These are phyloP conservation scores for Drosophila limbata DNA, from an alignment of 2,888 invertebrate genomes.

Conservation along the genomic window DNA sequence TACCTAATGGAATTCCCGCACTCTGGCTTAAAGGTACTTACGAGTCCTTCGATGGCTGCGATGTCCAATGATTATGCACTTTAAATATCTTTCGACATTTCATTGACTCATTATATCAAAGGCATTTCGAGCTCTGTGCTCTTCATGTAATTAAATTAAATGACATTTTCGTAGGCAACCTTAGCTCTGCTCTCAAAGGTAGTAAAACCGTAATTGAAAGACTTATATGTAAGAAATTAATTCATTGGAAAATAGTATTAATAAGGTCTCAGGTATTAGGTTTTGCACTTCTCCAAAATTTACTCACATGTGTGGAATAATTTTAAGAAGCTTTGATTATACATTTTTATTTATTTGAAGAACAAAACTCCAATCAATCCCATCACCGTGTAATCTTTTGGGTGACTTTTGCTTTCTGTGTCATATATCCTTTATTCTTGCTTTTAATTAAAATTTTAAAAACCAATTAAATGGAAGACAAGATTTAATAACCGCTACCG, in stretches of 20 bases:
- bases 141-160: conserved; percentile 42
- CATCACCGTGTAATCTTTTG: not conserved
- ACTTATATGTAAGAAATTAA: not conserved
- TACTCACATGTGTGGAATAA: not conserved
- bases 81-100: conserved; percentile 34
- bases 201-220: not conserved
- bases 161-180: conserved; percentile 1
- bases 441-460: conserved; percentile 66
- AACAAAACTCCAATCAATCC: not conserved
- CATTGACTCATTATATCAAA: conserved; percentile 33
- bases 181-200: not conserved
- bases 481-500: conserved; percentile 57
- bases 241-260: not conserved
- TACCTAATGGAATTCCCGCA: conserved; percentile 66
- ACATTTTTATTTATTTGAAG: not conserved
- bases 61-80: conserved; percentile 56
- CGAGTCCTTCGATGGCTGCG: not conserved
- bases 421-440: conserved; percentile 42
- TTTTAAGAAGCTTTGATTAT: not conserved
- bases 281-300: not conserved
- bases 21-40: not conserved
- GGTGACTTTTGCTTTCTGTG: conserved; percentile 4
- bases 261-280: not conserved
- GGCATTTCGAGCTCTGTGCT: conserved; percentile 9
- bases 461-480: conserved; percentile 59